Evolutionary conservation across 2,113 vertebrate species (phyloP).

Genomic region (Donacobius atricapilla): DNA sequence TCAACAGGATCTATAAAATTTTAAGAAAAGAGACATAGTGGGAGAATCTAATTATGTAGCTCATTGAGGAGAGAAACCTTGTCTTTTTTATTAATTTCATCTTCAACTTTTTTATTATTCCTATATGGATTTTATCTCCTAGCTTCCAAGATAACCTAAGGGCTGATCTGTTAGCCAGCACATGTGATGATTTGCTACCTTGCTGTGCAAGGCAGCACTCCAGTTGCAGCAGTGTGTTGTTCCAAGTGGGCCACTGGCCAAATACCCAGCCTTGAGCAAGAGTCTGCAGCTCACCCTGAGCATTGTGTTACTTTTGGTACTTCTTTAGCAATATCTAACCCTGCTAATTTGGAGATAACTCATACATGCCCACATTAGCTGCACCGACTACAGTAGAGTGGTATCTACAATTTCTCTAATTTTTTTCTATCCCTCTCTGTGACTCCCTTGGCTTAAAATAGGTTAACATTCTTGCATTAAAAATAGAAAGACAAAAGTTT

Average conservation of each 20-base stretch:
- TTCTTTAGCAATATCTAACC: neutral
- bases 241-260: neutral
- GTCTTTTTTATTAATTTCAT: neutral
- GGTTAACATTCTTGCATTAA: neutral
- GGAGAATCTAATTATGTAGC: neutral
- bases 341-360: neutral
- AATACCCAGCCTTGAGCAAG: neutral
- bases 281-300: neutral
- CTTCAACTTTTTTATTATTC: neutral
- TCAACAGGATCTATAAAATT: neutral
- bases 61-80: neutral
- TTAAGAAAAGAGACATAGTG: neutral
- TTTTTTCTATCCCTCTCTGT: neutral
- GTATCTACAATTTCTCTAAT: neutral
- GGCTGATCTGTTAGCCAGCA: neutral
- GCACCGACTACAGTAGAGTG: neutral
- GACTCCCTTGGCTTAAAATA: neutral
- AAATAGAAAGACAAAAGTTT: neutral
- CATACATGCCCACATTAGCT: neutral
- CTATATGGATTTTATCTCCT: neutral
- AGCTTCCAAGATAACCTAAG: neutral
- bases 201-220: neutral
- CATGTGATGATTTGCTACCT: rapidly evolving
- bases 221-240: neutral
- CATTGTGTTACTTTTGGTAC: neutral